phyloP scores from a whole-genome alignment of 2,888 invertebrate species.

The Drosophila nr. fundita region DNA sequence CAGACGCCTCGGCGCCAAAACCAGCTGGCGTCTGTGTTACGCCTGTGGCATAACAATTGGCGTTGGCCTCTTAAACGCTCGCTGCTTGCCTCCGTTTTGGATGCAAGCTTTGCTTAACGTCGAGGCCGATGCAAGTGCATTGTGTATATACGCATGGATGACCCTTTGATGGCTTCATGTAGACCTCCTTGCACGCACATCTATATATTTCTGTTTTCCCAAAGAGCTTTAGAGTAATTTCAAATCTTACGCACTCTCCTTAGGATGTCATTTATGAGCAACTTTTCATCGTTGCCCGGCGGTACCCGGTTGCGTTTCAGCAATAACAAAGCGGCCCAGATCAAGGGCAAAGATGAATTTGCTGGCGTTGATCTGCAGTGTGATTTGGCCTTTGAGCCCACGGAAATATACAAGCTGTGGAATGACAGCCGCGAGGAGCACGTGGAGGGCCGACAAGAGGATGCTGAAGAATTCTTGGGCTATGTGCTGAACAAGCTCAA shows the following conservation, averaged over 20 bases:
- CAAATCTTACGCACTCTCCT: neutral
- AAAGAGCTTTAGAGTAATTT: neutral
- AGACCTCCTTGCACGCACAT: constrained; percentile 40
- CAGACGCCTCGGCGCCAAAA: constrained; percentile 68
- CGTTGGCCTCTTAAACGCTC: constrained; percentile 46
- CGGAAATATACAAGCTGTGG: constrained; percentile 93
- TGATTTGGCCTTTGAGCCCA: constrained; percentile 96
- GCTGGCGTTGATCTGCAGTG: constrained; percentile 87
- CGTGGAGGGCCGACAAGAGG: constrained; percentile 96
- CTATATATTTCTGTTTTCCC: neutral
- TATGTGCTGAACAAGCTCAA: constrained; percentile 96
- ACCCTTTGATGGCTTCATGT: constrained; percentile 16
- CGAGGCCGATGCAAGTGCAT: constrained; percentile 52
- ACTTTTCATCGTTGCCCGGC: constrained; percentile 90
- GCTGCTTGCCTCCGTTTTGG: constrained; percentile 78
- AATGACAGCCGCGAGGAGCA: constrained; percentile 89
- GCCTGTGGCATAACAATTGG: constrained; percentile 79
- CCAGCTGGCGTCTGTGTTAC: constrained; percentile 81
- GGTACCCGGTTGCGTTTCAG: constrained; percentile 85
- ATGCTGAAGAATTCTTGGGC: constrained; percentile 98
- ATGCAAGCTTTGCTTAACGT: constrained; percentile 42
- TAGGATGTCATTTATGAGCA: constrained; percentile 88
- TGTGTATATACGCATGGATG: constrained; percentile 9
- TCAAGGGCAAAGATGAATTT: constrained; percentile 83
- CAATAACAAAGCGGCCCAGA: constrained; percentile 84